phyloP scores from a whole-genome alignment of 2,113 vertebrate species.

The Eudyptes chrysolophus region DNA sequence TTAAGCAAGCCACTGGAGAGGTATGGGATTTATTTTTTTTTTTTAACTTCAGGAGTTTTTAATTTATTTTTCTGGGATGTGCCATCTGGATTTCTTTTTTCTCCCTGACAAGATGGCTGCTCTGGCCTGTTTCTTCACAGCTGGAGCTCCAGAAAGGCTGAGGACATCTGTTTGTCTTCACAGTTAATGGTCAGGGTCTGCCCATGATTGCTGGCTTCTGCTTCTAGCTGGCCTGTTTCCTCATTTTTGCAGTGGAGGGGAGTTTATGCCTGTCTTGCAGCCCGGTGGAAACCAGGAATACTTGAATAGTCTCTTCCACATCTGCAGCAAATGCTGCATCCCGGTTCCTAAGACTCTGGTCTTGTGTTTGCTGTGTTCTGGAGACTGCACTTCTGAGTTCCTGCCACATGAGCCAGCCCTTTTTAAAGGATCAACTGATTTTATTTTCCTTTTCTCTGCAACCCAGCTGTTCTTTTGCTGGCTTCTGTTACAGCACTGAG shows the following conservation, averaged over 20 bases:
- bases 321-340: not conserved
- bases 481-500: not conserved
- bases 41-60: not conserved
- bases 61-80: not conserved
- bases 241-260: not conserved
- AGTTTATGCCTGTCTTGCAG: not conserved
- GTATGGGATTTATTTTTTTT: not conserved
- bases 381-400: not conserved
- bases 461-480: not conserved
- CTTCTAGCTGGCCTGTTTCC: not conserved
- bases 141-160: not conserved
- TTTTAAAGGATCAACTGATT: not conserved
- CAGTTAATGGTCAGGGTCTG: not conserved
- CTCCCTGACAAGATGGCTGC: not conserved
- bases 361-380: not conserved
- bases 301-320: not conserved
- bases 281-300: not conserved
- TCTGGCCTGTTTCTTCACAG: not conserved
- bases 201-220: not conserved
- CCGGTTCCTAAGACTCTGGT: too few species aligned
- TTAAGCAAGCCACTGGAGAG: not conserved
- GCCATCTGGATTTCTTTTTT: not conserved
- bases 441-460: not conserved
- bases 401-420: not conserved
- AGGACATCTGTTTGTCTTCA: not conserved